Evolutionary conservation across 2,797 vertebrate species (phyloP).

Genomic region (Heteromormyrus szaboi): DNA sequence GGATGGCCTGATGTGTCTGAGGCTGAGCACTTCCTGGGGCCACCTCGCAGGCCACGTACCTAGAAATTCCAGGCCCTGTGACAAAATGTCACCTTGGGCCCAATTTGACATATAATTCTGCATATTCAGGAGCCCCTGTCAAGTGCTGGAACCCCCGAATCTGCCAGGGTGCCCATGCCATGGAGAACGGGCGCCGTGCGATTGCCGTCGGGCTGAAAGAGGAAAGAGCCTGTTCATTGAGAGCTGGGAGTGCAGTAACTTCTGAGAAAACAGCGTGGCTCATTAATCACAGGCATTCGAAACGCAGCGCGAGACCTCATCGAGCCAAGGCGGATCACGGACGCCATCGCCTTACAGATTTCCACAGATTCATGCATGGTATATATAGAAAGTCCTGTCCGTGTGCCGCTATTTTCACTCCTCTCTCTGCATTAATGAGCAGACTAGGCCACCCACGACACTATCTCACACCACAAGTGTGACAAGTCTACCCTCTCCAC

Average conservation of each 20-base stretch:
- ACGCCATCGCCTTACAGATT: background rate
- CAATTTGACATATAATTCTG: background rate
- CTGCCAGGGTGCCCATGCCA: background rate
- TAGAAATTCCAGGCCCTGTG: background rate
- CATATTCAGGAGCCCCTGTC: background rate
- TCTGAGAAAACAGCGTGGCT: background rate
- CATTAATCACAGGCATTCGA: background rate
- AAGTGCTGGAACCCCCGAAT: background rate
- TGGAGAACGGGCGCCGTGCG: background rate
- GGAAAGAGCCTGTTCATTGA: background rate
- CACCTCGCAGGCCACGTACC: background rate
- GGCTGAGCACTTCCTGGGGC: background rate
- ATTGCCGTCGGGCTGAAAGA: background rate
- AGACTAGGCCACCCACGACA: constrained; percentile 21
- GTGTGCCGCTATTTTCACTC: constrained; percentile 17
- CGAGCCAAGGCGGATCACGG: background rate
- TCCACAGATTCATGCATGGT: background rate
- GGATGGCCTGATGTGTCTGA: background rate
- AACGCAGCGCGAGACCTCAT: background rate
- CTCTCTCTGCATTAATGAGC: constrained; percentile 20
- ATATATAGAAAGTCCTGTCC: constrained; percentile 14
- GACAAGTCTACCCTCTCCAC: constrained; percentile 21
- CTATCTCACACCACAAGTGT: constrained; percentile 21
- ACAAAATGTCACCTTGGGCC: background rate
- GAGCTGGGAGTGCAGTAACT: background rate